phyloP scores from a whole-genome alignment of 2,113 vertebrate species.

The Cottus gobio region DNA sequence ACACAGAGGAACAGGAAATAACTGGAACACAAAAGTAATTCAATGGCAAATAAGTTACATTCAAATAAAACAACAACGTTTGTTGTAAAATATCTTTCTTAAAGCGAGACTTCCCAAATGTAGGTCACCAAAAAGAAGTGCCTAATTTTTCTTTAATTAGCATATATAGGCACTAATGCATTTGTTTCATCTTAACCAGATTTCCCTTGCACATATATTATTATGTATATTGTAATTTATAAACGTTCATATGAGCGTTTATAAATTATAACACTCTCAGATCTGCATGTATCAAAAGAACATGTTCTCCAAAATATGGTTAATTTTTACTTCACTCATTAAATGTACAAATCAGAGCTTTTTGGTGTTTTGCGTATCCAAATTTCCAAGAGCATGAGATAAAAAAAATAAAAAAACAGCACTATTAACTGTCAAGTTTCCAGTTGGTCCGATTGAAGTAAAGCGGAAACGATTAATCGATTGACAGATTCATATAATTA shows the following conservation, averaged over 20 bases:
- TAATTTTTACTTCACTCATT: neutral
- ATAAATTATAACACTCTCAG: neutral
- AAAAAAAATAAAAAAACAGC: neutral
- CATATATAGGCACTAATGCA: neutral
- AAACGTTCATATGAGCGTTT: neutral
- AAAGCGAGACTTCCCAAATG: conserved; percentile 29
- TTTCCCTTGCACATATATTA: neutral
- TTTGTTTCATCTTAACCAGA: neutral
- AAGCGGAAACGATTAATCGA: neutral
- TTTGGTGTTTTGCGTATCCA: conserved; percentile 12
- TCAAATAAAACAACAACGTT: conserved; percentile 67
- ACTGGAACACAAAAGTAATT: conserved; percentile 58
- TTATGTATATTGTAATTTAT: no score
- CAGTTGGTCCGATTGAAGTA: conserved; percentile 8
- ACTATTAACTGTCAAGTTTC: neutral
- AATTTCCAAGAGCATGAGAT: neutral
- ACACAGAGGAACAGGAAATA: conserved; percentile 62
- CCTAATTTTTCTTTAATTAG: conserved; percentile 1
- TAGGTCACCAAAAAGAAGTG: conserved; percentile 22
- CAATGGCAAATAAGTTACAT: conserved; percentile 70
- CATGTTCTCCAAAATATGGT: neutral
- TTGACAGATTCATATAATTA: neutral
- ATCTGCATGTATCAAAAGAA: neutral
- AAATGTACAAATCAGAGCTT: neutral
- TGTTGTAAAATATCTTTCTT: conserved; percentile 29